Conservation (phyloP, 2,888 invertebrate species). For the Gymnoscelis rufifasciata region DNA sequence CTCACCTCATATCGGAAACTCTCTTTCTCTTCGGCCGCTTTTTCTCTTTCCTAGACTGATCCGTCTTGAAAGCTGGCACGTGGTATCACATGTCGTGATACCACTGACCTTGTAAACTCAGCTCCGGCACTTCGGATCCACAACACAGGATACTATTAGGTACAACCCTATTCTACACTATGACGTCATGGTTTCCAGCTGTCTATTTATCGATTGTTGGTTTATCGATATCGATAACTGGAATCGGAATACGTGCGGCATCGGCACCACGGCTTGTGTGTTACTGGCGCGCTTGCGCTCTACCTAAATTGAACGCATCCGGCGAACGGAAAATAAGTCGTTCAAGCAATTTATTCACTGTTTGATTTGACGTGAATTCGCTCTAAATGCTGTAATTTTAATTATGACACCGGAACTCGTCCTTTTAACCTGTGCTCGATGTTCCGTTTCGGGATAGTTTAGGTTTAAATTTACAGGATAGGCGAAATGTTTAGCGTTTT, state of each 20-base stretch:
- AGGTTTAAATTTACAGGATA: not conserved
- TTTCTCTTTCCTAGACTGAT: constrained; percentile 50
- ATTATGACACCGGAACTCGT: constrained; percentile 21
- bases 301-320: constrained; percentile 75
- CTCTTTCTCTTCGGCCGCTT: constrained; percentile 65
- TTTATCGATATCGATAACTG: too few relatives aligned
- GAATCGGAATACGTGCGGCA: constrained; percentile 15
- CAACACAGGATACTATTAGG: not conserved
- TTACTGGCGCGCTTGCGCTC: constrained; percentile 53
- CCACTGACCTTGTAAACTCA: constrained; percentile 40
- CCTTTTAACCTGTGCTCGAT: constrained; percentile 20
- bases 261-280: constrained; percentile 48
- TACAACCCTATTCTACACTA: constrained; percentile 4
- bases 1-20: constrained; percentile 73
- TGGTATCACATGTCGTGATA: constrained; percentile 76
- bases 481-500: too few relatives aligned
- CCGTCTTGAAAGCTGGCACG: constrained; percentile 58
- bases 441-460: not conserved
- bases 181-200: not conserved
- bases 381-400: constrained; percentile 27
- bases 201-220: constrained; percentile 28
- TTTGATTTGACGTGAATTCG: constrained; percentile 58
- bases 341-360: constrained; percentile 71
- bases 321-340: constrained; percentile 75
- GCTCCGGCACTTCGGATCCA: not conserved